Percentiles rank a stretch among this genome's conserved stretches.
Conservation (phyloP, 2,113 vertebrate genomes). For the Vombatus ursinus region DNA sequence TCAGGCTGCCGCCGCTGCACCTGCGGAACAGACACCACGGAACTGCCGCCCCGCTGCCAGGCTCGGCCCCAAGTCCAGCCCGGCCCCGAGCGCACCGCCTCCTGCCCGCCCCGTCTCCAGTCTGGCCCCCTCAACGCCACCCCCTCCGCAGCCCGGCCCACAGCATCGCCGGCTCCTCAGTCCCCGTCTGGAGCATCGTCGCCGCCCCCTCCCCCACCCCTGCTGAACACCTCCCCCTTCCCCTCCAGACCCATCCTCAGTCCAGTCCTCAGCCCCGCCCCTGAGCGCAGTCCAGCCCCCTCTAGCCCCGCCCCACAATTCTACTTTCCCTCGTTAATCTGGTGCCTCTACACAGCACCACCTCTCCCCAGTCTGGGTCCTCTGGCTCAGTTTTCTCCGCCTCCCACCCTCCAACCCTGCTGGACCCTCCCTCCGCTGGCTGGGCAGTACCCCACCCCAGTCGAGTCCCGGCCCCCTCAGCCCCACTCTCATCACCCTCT, state of each 20-base stretch:
- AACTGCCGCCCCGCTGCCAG: slow-evolving; percentile 41
- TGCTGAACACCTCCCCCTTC: background rate
- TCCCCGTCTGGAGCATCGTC: background rate
- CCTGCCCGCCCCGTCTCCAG: slow-evolving; percentile 10
- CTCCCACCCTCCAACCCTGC: background rate
- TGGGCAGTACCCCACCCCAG: background rate
- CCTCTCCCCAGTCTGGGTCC: background rate
- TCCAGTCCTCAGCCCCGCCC: slow-evolving; percentile 1
- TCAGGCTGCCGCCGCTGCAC: slow-evolving; percentile 52
- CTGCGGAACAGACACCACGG: slow-evolving; percentile 71
- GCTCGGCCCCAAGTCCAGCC: background rate
- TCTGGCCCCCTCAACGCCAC: background rate
- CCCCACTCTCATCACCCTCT: background rate
- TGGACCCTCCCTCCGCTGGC: background rate
- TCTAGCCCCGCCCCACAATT: background rate
- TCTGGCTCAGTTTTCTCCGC: slow-evolving; percentile 43
- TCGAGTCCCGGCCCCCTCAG: too few species aligned
- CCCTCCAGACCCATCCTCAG: background rate
- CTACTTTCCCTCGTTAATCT: background rate
- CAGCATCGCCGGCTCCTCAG: background rate
- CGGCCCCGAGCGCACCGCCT: background rate
- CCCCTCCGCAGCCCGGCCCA: background rate
- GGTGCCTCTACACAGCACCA: background rate
- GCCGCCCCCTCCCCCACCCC: background rate
- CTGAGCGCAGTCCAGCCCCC: background rate